Base-by-base conservation (phyloP, 2,888 invertebrate genomes). In the Allacma fusca region DNA sequence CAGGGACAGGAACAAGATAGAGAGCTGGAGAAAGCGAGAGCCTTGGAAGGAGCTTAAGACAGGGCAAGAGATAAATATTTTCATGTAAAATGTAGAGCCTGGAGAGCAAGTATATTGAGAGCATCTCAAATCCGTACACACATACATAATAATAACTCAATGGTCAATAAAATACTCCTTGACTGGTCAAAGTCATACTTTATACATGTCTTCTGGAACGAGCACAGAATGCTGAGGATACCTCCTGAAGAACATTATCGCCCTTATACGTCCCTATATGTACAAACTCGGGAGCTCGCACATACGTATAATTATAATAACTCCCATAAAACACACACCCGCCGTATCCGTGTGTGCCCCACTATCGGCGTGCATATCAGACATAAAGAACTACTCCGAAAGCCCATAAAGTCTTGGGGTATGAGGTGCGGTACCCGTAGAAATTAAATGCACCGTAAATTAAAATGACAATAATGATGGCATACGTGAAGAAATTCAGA, bases 361-460 rank as follows among this genome's bases (percentile, higher is more conserved):
- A n/a, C n/a, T 34, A 4, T 34, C 34, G 9, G 9, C 34, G 5
- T 34, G 9, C 4, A 50, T 50, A 50, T 16, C 16, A n/a, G 50
- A 16, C 50, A n/a, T 50, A 19, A 50, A 50, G 40, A n/a, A 50
- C 16, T 50, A 19, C 50, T 34, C 50, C 50, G 16, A n/a, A 50
- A n/a, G 1, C 50, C 50, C 19, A 50, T 50, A 50, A 50, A n/a
- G 2, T 50, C 2, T 5, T 9, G 40, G 40, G 40, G 40, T 50
- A 16, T 13, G 50, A 50, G n/a, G 50, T 50, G 19, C n/a, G 50
- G 50, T 5, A 34, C 34, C 9, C n/a, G 57, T 57, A n/a, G 62
- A 73, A 62, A 73, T 73, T 64, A 73, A 73, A 73, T 23, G 64
- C 24, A 24, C 64, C 73, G 40, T 73, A 73, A 73, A 73, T 64